Evolutionary conservation across 2,797 vertebrate species (phyloP), one percentile per base, ranked within the genome.

Genomic region (Microcaecilia unicolor): DNA sequence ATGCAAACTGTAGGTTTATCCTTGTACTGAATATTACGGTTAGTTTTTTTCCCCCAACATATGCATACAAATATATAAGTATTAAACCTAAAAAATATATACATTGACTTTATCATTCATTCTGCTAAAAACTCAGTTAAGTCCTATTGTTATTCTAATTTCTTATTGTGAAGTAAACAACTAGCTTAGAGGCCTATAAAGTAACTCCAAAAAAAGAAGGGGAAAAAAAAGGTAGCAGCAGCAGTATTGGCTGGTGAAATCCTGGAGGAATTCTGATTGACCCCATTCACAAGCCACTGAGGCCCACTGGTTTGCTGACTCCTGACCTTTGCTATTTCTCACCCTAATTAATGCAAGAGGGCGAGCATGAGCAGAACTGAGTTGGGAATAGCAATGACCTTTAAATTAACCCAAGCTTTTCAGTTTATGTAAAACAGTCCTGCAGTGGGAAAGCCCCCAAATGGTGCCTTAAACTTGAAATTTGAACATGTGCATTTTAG

Each of bases 261-360:
- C 28, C 49, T 31, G 14, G 1, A 58, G 32, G 22, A 67, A 31
- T 48, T 27, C 6, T 2, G 18, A 44, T 5, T 58, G 44, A 58
- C 29, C 32, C 37, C 44, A 37, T 3, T 17, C 3, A 31, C 5
- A 34, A 49, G 46, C 22, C 40, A 35, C 35, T 7, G 20, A 24
- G 10, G 38, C 48, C 55, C 59, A 46, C 0, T 14, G 52, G 49
- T 53, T 40, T 32, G 42, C 47, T 35, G 22, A 64, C 61, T 68
- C 49, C 62, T 62, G 68, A 78, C 61, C 60, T 58, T 22, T 52
- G 38, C 54, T 61, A 48, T 62, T 59, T 78, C 57, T 65, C 64
- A 64, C 41, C 25, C 51, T 64, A 39, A 47, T 62, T 55, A 71
- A 80, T 54, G 55, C 65, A 67, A 65, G 44, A 63, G 38, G 40